phyloP scores from a whole-genome alignment of 2,113 vertebrate species.

The Thomomys bottae region DNA sequence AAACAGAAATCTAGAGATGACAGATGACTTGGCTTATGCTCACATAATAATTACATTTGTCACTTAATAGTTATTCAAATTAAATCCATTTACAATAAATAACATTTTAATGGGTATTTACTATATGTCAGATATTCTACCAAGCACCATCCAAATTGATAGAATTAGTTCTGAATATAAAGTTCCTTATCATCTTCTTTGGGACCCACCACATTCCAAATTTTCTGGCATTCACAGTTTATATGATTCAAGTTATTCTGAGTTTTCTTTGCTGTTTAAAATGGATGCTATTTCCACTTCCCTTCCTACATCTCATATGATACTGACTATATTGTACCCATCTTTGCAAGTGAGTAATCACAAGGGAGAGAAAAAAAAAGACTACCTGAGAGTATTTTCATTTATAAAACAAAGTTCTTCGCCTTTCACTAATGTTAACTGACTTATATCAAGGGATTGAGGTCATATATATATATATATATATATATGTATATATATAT shows the following conservation, averaged over 20 bases:
- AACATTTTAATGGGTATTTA: constrained; percentile 22
- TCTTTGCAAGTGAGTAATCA: neutral
- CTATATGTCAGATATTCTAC: neutral
- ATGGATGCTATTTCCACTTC: neutral
- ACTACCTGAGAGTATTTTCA: neutral
- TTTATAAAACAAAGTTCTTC: neutral
- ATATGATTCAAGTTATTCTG: neutral
- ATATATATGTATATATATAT: no score
- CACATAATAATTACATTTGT: neutral
- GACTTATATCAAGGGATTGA: neutral
- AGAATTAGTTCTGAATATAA: neutral
- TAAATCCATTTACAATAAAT: constrained; percentile 23
- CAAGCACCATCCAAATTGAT: neutral
- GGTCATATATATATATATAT: neutral
- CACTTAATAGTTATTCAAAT: constrained; percentile 8
- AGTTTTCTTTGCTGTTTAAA: neutral
- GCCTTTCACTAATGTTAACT: neutral
- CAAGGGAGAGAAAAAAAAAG: neutral
- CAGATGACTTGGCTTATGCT: neutral
- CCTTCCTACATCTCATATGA: neutral
- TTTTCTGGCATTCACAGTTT: neutral
- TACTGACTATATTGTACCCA: neutral
- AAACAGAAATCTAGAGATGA: neutral
- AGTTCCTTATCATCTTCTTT: neutral
- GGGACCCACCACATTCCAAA: neutral